Percentiles rank a stretch among this genome's conserved stretches.
These are phyloP conservation scores for Lordiphosa stackelbergi DNA, from an alignment of 1,140 invertebrate genomes.

Conservation along the genomic window DNA sequence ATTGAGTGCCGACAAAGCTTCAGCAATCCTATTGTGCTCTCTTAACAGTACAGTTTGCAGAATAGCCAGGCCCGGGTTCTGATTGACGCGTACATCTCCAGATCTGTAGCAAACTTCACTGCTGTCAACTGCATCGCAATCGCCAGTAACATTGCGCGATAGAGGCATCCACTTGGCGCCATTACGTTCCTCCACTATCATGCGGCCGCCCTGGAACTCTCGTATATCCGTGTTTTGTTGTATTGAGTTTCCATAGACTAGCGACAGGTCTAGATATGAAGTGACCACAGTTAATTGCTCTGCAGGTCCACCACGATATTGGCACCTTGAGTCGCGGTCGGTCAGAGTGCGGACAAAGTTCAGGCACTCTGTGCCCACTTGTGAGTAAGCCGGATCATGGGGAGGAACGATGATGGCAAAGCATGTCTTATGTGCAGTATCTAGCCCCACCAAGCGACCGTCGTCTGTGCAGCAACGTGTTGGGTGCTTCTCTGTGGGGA, in stretches of 20 bases:
- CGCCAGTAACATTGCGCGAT: slow-evolving; percentile 81
- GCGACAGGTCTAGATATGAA: slow-evolving; percentile 89
- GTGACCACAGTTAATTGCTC: slow-evolving; percentile 91
- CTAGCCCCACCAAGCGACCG: slow-evolving; percentile 79
- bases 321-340: slow-evolving; percentile 83
- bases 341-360: slow-evolving; percentile 90
- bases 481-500: slow-evolving; percentile 79
- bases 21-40: slow-evolving; percentile 94
- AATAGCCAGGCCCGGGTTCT: slow-evolving; percentile 88
- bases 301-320: slow-evolving; percentile 80
- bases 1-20: slow-evolving; percentile 85
- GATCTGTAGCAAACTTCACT: slow-evolving; percentile 84
- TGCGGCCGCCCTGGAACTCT: slow-evolving; percentile 81
- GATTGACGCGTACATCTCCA: slow-evolving; percentile 91
- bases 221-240: slow-evolving; percentile 82
- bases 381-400: slow-evolving; percentile 88
- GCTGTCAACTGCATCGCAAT: slow-evolving; percentile 80
- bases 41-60: slow-evolving; percentile 90
- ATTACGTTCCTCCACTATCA: slow-evolving; percentile 81
- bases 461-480: slow-evolving; percentile 84
- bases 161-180: slow-evolving; percentile 84
- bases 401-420: slow-evolving; percentile 90
- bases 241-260: slow-evolving; percentile 88
- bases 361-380: slow-evolving; percentile 85
- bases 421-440: slow-evolving; percentile 81